phyloP scores from a whole-genome alignment of 37 sponge, comb jelly and placozoan genomes.

The Ianthella basta region DNA sequence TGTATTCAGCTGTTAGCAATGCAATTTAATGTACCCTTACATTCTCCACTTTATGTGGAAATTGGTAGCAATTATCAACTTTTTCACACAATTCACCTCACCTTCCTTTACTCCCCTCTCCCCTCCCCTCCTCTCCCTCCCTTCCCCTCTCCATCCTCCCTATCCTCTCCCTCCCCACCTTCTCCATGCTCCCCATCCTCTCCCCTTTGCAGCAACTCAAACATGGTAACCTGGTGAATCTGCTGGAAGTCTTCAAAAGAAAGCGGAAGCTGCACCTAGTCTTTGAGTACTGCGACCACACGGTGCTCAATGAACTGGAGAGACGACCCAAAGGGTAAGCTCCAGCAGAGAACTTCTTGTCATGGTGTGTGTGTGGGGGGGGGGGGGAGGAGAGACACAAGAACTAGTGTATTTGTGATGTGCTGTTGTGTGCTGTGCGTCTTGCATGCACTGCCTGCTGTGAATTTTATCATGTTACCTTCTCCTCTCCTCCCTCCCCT shows the following conservation, averaged over 20 bases:
- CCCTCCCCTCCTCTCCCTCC: background rate
- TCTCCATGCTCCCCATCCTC: background rate
- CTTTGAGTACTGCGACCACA: slow-evolving; percentile 99
- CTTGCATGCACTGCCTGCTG: no score
- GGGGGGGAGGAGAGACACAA: no score
- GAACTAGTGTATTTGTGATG: no score
- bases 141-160: background rate
- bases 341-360: background rate
- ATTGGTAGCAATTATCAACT: no score
- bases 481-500: no score
- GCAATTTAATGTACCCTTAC: background rate
- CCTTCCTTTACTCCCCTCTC: background rate
- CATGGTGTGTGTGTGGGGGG: background rate
- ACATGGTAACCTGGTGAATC: slow-evolving; percentile 96
- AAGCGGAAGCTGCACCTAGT: slow-evolving; percentile 93
- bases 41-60: no score
- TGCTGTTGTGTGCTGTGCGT: background rate
- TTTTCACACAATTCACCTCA: background rate
- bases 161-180: background rate
- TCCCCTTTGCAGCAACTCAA: slow-evolving; percentile 73
- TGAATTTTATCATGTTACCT: background rate
- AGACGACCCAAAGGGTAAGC: slow-evolving; percentile 82
- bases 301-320: slow-evolving; percentile 96
- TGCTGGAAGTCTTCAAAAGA: slow-evolving; percentile 94
- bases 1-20: background rate